phyloP scores from a whole-genome alignment of 2,113 vertebrate species.

The Pyxicephalus adspersus region DNA sequence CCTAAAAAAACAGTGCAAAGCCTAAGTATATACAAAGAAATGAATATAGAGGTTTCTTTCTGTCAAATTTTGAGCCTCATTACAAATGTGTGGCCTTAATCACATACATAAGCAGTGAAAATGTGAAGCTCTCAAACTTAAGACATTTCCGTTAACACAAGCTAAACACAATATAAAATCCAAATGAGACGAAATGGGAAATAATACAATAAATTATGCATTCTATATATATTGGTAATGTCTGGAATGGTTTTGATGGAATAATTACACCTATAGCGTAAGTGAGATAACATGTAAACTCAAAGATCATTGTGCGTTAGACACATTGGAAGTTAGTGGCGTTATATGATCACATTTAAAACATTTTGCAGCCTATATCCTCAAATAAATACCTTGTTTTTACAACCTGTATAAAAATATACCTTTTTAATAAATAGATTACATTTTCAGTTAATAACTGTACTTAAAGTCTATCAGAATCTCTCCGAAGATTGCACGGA shows the following conservation, averaged over 20 bases:
- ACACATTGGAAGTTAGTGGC: not conserved
- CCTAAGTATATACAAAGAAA: too few relatives aligned
- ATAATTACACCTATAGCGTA: constrained; percentile 1
- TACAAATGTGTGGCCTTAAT: not conserved
- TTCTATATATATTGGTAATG: constrained; percentile 9
- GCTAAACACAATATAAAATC: constrained; percentile 5
- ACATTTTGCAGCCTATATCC: not conserved
- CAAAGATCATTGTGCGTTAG: constrained; percentile 2
- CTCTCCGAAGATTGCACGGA: not conserved
- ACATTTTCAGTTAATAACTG: constrained; percentile 16
- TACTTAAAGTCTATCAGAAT: not conserved
- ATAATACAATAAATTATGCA: not conserved
- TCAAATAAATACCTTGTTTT: constrained; percentile 17
- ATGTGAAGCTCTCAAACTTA: not conserved
- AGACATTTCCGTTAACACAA: not conserved
- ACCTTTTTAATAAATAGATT: constrained; percentile 41
- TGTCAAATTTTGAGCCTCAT: not conserved
- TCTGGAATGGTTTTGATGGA: constrained; percentile 39
- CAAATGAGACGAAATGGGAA: not conserved
- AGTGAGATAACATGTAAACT: not conserved
- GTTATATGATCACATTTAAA: not conserved
- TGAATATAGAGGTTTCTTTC: too few relatives aligned
- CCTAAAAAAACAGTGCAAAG: too few relatives aligned
- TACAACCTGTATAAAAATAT: constrained; percentile 42
- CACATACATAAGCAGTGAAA: not conserved